phyloP scores from a whole-genome alignment of 1,140 invertebrate species.

The Idris sp. region DNA sequence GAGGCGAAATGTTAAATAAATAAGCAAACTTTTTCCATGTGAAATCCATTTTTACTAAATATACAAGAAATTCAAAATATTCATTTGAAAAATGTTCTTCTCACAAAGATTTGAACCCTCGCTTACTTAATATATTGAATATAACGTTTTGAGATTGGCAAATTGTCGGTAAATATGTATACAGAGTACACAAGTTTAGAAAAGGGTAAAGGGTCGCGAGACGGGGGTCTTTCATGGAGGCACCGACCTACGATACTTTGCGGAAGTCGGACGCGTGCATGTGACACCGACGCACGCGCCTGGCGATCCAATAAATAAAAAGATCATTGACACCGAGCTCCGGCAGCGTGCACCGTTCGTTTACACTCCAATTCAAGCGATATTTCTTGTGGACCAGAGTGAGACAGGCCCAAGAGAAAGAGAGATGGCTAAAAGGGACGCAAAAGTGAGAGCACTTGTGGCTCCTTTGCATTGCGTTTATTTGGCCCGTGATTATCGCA shows the following conservation, averaged over 20 bases:
- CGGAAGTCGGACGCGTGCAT: slow-evolving; percentile 39
- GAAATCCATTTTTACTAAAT: too few species aligned
- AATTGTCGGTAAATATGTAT: too few species aligned
- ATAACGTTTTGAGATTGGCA: too few species aligned
- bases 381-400: slow-evolving; percentile 61
- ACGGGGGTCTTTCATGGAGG: slow-evolving; percentile 9
- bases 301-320: slow-evolving; percentile 71
- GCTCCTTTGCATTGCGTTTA: slow-evolving; percentile 26
- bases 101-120: too few species aligned
- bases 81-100: too few species aligned
- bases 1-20: too few species aligned
- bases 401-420: too few species aligned
- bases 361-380: slow-evolving; percentile 70
- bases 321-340: slow-evolving; percentile 68
- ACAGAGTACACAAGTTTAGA: too few species aligned
- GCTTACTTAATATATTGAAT: too few species aligned
- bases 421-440: slow-evolving; percentile 10
- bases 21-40: too few species aligned
- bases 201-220: too few species aligned
- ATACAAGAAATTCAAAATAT: too few species aligned
- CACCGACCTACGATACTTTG: slow-evolving; percentile 51
- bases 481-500: slow-evolving; percentile 16
- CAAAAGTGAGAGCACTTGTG: slow-evolving; percentile 6
- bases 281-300: slow-evolving; percentile 60
- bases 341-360: slow-evolving; percentile 57